Evolutionary conservation across 2,888 invertebrate genomes (phyloP), one percentile per base, ranked within the genome.

Genomic region (Heliconius ismenius): DNA sequence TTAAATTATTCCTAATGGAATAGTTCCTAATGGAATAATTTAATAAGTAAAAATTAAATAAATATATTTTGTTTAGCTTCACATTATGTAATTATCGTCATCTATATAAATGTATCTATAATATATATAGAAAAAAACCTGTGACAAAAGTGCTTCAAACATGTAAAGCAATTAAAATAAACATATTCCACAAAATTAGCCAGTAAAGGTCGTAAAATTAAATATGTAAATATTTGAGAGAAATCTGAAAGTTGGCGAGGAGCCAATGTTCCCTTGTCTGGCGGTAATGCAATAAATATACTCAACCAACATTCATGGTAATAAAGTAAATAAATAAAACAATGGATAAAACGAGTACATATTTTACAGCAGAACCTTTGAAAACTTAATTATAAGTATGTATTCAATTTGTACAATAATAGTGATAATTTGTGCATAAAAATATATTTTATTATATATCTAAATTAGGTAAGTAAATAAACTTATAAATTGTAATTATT

Each of bases 181-280:
- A 54, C 28, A 39, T 62, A 73, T 75, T 73, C 60, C 77, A 36
- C 75, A 67, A 75, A 75, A 72, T 73, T 49, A 75, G 64, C 68
- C 63, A 75, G 72, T 75, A 54, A 75, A 78, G 63, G 62, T 62
- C 43, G 73, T 75, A 58, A 73, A 73, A 78, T 73, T 62, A 39
- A 73, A 73, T 62, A 72, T 65, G 70, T 78, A 74, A 78, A 78
- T 78, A 70, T 78, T 79, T 78, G 43, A 79, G 75, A 64, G 78
- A 68, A 73, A 73, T 74, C 76, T 69, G 73, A 54, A 76, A 65
- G 73, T 73, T 79, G 80, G 77, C 80, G n/a, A 36, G 28, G 69
- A 32, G 73, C 77, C 79, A 80, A 76, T 74, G 63, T 73, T 77
- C 74, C 74, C 79, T 76, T 78, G 80, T 78, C 78, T 78, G 78